These are phyloP conservation scores for Sthenelais limicola DNA, from an alignment of 2,888 invertebrate genomes.

Conservation along the genomic window DNA sequence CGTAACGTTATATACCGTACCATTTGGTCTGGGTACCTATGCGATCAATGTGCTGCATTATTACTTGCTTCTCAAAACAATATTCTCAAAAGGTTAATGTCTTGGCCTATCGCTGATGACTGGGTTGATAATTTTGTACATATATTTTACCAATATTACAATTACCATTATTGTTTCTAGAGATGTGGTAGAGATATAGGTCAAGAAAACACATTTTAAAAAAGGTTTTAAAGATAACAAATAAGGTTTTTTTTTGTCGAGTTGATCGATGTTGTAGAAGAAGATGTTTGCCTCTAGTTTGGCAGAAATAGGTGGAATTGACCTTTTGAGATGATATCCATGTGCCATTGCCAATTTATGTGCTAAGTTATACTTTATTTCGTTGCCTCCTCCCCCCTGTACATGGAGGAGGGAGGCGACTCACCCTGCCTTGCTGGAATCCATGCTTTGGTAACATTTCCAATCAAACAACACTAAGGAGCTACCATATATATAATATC, in stretches of 20 bases:
- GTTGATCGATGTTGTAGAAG: too few relatives aligned
- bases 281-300: too few relatives aligned
- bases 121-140: too few relatives aligned
- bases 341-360: constrained; percentile 24
- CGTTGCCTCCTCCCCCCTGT: too few relatives aligned
- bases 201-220: constrained; percentile 13
- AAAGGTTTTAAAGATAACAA: neutral
- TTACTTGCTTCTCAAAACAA: constrained; percentile 25
- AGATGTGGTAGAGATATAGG: too few relatives aligned
- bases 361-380: neutral
- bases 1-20: constrained; percentile 27
- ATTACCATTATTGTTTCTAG: too few relatives aligned
- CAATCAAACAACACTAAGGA: too few relatives aligned
- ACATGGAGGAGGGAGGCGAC: neutral
- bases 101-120: too few relatives aligned
- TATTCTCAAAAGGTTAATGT: constrained; percentile 31
- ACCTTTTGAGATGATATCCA: constrained; percentile 29
- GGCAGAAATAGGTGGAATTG: too few relatives aligned
- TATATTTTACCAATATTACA: too few relatives aligned
- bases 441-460: constrained; percentile 39
- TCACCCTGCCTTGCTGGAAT: constrained; percentile 23
- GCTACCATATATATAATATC: too few relatives aligned
- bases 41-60: constrained; percentile 19
- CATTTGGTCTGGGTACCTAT: neutral
- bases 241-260: too few relatives aligned